Conservation (phyloP, 2,797 vertebrate species). For the Silurus aristotelis region DNA sequence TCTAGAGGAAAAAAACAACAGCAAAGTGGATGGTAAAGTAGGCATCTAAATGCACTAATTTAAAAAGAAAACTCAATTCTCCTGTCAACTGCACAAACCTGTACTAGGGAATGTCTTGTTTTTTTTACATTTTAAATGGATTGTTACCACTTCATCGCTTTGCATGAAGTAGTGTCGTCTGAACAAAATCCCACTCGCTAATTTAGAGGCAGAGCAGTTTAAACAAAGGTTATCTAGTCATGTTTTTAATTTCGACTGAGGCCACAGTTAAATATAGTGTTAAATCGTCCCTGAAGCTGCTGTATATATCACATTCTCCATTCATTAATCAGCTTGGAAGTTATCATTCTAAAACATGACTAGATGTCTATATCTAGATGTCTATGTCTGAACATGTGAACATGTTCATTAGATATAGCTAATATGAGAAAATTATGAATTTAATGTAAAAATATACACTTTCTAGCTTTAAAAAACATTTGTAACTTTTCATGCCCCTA, state of each 20-base stretch:
- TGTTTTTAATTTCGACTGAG: neutral
- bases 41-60: neutral
- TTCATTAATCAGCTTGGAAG: neutral
- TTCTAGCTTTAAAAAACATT: too few relatives aligned
- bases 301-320: neutral
- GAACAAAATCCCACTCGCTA: neutral
- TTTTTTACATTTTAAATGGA: neutral
- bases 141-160: neutral
- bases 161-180: neutral
- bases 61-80: neutral
- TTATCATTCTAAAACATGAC: neutral
- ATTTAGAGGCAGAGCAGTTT: neutral
- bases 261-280: neutral
- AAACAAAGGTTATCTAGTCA: neutral
- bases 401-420: too few relatives aligned
- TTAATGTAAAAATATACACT: too few relatives aligned
- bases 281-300: neutral
- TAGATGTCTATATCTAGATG: neutral
- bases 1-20: neutral
- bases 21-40: neutral
- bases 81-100: neutral
- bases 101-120: neutral
- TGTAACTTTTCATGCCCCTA: too few relatives aligned
- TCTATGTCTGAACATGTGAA: too few relatives aligned
- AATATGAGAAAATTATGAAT: too few relatives aligned